A percentile compares a stretch with the other conserved stretches of the same genome.
These are phyloP conservation scores for Aspidiotus destructor DNA, from an alignment of 2,888 invertebrate species.

Conservation along the genomic window DNA sequence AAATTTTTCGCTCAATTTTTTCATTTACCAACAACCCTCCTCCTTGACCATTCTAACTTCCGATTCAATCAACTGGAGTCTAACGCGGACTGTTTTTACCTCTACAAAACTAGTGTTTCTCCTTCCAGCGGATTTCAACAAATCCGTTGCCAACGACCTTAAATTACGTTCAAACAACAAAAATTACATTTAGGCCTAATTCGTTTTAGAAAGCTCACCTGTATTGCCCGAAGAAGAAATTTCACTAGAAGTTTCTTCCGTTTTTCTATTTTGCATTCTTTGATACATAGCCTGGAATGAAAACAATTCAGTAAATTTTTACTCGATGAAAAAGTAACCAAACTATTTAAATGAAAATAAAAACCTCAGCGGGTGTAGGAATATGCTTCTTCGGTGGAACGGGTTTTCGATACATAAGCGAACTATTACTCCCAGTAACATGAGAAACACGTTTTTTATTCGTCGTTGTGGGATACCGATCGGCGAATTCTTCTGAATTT, in stretches of 20 bases:
- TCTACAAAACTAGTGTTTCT: no score
- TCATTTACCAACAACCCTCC: no score
- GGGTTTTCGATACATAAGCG: constrained; percentile 9
- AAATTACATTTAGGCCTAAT: no score
- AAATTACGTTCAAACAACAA: no score
- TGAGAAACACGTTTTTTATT: constrained; percentile 23
- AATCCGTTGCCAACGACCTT: no score
- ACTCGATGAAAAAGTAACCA: background rate
- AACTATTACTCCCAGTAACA: constrained; percentile 13
- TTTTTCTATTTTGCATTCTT: constrained; percentile 19
- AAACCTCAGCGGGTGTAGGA: constrained; percentile 17
- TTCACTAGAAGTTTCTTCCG: constrained; percentile 3
- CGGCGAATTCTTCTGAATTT: background rate
- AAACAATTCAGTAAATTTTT: background rate
- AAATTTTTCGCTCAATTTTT: no score
- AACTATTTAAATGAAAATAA: background rate
- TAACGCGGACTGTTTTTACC: no score
- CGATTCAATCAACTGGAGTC: no score
- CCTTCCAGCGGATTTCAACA: no score
- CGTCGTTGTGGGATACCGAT: constrained; percentile 1
- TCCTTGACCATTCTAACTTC: no score
- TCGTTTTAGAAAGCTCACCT: background rate
- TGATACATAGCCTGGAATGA: background rate
- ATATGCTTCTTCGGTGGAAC: constrained; percentile 12
- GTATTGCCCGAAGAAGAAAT: background rate